Evolutionary conservation across 2,888 invertebrate species (phyloP).

Genomic region (Acrobasis repandana): DNA sequence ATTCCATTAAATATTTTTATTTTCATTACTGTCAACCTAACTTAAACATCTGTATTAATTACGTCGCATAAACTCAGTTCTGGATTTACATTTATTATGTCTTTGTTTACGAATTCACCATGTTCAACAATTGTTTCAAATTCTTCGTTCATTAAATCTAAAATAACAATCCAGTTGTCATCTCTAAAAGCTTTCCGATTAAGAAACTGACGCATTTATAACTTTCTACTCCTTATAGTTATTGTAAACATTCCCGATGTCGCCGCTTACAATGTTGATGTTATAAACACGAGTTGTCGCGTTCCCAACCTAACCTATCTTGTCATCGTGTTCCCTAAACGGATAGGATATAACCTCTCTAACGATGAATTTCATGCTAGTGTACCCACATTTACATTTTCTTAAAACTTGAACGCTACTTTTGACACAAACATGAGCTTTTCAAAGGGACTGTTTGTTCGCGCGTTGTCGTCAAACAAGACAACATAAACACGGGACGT

Average conservation of each 20-base stretch:
- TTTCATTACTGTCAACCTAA: no score
- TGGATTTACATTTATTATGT: not conserved
- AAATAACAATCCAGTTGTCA: not conserved
- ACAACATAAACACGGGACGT: constrained; percentile 69
- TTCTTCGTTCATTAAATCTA: not conserved
- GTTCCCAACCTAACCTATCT: constrained; percentile 30
- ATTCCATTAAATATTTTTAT: not conserved
- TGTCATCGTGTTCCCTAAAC: constrained; percentile 24
- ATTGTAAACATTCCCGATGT: constrained; percentile 14
- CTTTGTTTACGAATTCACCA: not conserved
- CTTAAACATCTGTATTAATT: not conserved
- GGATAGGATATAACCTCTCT: constrained; percentile 23
- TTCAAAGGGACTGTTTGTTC: constrained; percentile 64
- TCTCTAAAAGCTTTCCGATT: not conserved
- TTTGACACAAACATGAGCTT: constrained; percentile 64
- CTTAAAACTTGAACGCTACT: constrained; percentile 46
- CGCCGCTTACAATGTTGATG: constrained; percentile 14
- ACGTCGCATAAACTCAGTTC: not conserved
- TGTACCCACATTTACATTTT: constrained; percentile 32
- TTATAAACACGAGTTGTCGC: constrained; percentile 22
- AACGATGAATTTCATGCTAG: constrained; percentile 28
- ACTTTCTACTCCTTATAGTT: not conserved
- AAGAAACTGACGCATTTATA: not conserved
- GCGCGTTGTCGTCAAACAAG: constrained; percentile 71
- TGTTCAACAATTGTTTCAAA: not conserved